Conservation (phyloP, 2,113 vertebrate species). For the Ornithorhynchus anatinus region DNA sequence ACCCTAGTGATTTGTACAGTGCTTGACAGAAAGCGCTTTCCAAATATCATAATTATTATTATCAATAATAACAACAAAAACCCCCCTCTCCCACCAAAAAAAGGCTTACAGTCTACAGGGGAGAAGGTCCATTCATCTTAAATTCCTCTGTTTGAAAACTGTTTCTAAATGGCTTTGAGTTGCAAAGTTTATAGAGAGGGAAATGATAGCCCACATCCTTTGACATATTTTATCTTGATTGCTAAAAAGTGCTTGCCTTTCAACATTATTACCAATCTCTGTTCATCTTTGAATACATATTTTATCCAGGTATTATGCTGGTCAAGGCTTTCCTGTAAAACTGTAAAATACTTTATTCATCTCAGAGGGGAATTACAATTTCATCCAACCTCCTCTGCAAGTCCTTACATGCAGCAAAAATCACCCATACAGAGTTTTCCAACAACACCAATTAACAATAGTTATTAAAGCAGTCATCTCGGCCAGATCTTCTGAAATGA, state of each 20-base stretch:
- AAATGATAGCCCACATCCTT: neutral
- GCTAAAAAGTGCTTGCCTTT: neutral
- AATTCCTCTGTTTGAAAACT: neutral
- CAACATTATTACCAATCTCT: neutral
- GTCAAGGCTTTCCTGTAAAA: neutral
- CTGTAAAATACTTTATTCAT: constrained; percentile 32
- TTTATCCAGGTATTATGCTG: neutral
- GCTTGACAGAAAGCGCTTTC: too few relatives aligned
- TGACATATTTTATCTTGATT: neutral
- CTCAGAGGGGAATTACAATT: constrained; percentile 40
- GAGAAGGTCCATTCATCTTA: neutral
- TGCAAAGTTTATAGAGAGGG: neutral
- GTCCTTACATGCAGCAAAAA: constrained; percentile 35
- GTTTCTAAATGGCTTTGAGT: neutral
- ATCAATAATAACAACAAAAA: too few relatives aligned
- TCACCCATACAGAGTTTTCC: constrained; percentile 26
- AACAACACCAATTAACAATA: constrained; percentile 55
- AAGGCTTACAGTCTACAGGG: neutral
- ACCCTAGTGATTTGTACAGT: too few relatives aligned
- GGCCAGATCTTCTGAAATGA: constrained; percentile 28
- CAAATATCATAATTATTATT: too few relatives aligned
- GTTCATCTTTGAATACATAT: neutral
- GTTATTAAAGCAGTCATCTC: constrained; percentile 50
- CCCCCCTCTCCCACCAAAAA: neutral
- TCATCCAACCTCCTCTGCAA: constrained; percentile 31